Evolutionary conservation across 2,888 invertebrate genomes (phyloP), one percentile per base, ranked within the genome.

Genomic region (Xanthorhoe spadicearia): DNA sequence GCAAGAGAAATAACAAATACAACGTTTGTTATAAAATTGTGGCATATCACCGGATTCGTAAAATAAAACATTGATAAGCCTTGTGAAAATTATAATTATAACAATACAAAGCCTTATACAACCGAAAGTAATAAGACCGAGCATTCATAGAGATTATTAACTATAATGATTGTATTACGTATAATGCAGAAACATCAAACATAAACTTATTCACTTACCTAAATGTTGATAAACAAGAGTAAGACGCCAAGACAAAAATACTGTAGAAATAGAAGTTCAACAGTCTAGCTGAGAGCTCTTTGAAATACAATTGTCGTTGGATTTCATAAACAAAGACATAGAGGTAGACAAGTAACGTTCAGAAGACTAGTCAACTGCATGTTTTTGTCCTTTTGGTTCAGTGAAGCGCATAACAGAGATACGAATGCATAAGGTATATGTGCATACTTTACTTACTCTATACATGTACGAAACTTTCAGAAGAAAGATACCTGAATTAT

Each of bases 351-450:
- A 68, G 63, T 49, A 65, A 66, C 61, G 66, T 70, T 66, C 61
- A 61, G 70, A 69, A 66, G 66, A 66, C 69, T 64, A 74, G 69
- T 74, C 73, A 69, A 66, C 71, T 70, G 72, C 66, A 69, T 56
- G 69, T 74, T 70, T 71, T 65, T 72, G 67, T 60, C 48, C 64
- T 68, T 58, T 61, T 61, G 60, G 74, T 68, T 73, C 71, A 72
- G 70, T 71, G 73, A 71, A 71, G 73, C 72, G 70, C 60, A 64
- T 58, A 65, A 64, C 23, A 56, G 66, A 71, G 71, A 73, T 71
- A 71, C 63, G 73, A 70, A 70, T 71, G 68, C 66, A 66, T 64
- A 17, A 48, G 15, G 15, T 61, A 55, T 64, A 67, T 68, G 58
- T 66, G 66, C 59, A 67, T 54, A 65, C 51, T 23, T 23, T 55